Evolutionary conservation across 2,797 vertebrate species (phyloP), one percentile per base, ranked within the genome.

Genomic region (Cheirogaleus major): DNA sequence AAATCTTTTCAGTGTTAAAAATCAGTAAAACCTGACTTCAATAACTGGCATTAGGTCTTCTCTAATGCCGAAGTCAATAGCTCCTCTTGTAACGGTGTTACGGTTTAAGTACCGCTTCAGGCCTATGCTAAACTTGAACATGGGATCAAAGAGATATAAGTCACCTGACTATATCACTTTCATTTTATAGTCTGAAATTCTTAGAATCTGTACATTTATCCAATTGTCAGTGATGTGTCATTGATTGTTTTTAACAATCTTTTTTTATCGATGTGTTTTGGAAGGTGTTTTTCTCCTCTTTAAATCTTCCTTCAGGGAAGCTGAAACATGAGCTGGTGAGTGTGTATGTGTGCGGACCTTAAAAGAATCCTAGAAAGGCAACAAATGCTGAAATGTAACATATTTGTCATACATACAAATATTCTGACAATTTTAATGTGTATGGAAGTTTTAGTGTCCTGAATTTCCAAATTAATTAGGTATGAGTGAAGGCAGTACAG

Each of bases 111-210:
- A 93, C 73, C 87, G 96, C 96, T 98, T 81, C 95, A 90, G 97
- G 97, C 97, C 96, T 95, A 1, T 96, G 72, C 12, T 84, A 81
- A 96, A 97, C 96, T 97, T 96, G 87, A 97, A 97, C 70, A 89
- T 1, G 22, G 43, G 69, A 98, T 98, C 96, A 98, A 98, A 98
- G 86, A 98, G 96, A 98, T 96, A 97, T 97, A 98, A 97, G 86
- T 27, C 23, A 94, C 97, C 86, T 93, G 97, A 95, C 90, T 97
- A 12, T 90, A 95, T 81, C 59, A 61, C 83, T 97, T 97, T 96
- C 79, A 85, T 91, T 97, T 97, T 95, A 72, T 81, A 95, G 96
- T 97, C 94, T 88, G 57, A 93, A 92, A 97, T 52, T 97, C 85
- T 88, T 75, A 97, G 84, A 25, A 95, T 95, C 59, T 98, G 93